phyloP scores from a whole-genome alignment of 2,797 vertebrate species.

The Myotis planiceps region DNA sequence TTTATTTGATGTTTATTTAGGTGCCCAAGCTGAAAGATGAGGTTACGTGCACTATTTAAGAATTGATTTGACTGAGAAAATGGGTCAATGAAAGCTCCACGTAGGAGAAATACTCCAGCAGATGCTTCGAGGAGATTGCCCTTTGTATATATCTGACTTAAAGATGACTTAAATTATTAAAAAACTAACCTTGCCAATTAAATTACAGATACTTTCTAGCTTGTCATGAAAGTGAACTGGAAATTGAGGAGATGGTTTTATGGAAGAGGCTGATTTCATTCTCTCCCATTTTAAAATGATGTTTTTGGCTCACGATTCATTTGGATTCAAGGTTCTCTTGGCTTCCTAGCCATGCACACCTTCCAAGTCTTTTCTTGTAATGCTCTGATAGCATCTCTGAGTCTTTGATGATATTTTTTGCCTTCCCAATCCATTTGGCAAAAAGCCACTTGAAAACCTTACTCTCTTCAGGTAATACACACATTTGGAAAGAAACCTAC shows the following conservation, averaged over 20 bases:
- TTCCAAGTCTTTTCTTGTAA: constrained; percentile 57
- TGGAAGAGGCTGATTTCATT: constrained; percentile 7
- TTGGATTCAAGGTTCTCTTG: constrained; percentile 1
- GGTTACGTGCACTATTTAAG: background rate
- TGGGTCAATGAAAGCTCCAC: background rate
- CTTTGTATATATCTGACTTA: background rate
- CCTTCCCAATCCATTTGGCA: constrained; percentile 41
- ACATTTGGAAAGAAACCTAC: constrained; percentile 46
- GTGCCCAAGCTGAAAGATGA: background rate
- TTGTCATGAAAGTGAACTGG: constrained; percentile 4
- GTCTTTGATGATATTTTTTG: constrained; percentile 63
- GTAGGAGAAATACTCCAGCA: background rate
- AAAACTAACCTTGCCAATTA: constrained; percentile 2
- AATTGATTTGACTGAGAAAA: background rate
- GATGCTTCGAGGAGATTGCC: background rate
- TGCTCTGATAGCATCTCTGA: constrained; percentile 37
- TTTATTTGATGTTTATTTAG: constrained; percentile 31
- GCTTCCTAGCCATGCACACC: background rate
- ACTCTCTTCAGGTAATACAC: background rate
- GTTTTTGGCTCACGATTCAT: constrained; percentile 29
- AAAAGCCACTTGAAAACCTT: constrained; percentile 39
- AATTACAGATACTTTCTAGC: background rate
- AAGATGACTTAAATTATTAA: background rate
- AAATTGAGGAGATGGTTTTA: background rate
- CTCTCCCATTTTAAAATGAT: background rate